These are phyloP conservation scores for Synergus japonicus DNA, from an alignment of 2,888 invertebrate genomes.

Conservation along the genomic window DNA sequence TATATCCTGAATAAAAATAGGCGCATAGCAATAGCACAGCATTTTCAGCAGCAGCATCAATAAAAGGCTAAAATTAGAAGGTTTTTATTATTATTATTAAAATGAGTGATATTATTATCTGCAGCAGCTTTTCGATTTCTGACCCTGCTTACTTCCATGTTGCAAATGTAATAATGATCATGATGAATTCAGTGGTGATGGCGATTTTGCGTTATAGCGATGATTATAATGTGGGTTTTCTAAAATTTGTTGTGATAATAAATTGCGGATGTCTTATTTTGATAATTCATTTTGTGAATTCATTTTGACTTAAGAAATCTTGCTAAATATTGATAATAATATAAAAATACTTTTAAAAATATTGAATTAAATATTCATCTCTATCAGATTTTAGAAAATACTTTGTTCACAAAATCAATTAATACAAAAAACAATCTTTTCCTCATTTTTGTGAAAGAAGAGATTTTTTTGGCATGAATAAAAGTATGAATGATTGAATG, in stretches of 20 bases:
- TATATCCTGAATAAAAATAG: slow-evolving; percentile 45
- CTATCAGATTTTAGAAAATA: neutral
- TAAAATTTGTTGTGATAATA: neutral
- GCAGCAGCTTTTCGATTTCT: slow-evolving; percentile 17
- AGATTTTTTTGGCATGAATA: neutral
- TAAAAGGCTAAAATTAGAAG: slow-evolving; percentile 52
- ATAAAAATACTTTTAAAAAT: neutral
- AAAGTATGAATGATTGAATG: slow-evolving; percentile 3
- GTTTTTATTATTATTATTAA: slow-evolving; percentile 1
- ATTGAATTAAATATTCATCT: neutral
- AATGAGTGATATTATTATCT: slow-evolving; percentile 15
- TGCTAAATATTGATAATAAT: neutral
- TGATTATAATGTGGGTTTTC: neutral
- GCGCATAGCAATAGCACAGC: slow-evolving; percentile 54
- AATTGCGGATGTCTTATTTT: neutral
- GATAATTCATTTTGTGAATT: neutral
- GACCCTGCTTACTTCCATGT: slow-evolving; percentile 31
- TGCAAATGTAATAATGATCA: slow-evolving; percentile 23
- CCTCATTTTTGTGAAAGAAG: neutral
- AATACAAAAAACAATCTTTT: neutral
- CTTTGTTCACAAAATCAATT: neutral
- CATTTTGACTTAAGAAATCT: neutral
- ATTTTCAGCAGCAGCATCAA: slow-evolving; percentile 56
- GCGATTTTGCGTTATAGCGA: neutral
- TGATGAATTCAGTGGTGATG: slow-evolving; percentile 23